phyloP scores from a whole-genome alignment of 2,113 vertebrate genomes.

The Silurus asotus region DNA sequence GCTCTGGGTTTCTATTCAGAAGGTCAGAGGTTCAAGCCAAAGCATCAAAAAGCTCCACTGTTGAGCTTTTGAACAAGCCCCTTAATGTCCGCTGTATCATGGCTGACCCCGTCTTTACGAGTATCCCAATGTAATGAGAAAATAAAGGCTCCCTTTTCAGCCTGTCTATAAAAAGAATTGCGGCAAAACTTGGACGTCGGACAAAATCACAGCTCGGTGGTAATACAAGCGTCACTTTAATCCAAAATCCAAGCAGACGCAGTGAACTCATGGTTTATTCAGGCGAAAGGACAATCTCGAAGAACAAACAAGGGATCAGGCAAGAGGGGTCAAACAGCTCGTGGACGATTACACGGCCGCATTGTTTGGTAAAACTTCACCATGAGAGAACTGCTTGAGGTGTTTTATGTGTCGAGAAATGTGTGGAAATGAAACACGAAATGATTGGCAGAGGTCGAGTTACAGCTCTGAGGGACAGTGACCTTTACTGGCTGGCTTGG shows the following conservation, averaged over 20 bases:
- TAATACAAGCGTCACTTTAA: background rate
- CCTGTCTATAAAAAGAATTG: background rate
- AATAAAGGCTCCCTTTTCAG: background rate
- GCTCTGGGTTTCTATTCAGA: background rate
- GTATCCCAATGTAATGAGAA: background rate
- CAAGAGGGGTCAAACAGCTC: background rate
- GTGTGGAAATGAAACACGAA: conserved; percentile 1
- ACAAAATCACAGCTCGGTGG: background rate
- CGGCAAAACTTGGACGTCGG: background rate
- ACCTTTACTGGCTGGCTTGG: background rate
- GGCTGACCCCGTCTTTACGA: background rate
- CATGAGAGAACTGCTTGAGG: background rate
- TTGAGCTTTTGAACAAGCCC: background rate
- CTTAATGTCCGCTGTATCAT: background rate
- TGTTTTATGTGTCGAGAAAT: background rate
- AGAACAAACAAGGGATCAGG: conserved; percentile 5
- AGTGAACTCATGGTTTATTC: background rate
- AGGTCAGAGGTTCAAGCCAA: background rate
- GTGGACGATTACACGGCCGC: background rate
- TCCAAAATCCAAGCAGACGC: background rate
- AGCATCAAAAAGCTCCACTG: background rate
- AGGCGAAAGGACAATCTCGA: background rate
- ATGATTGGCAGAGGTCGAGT: background rate
- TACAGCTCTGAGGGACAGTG: background rate
- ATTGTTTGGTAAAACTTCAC: background rate